phyloP scores from a whole-genome alignment of 2,888 invertebrate genomes.

The Pyrochroa serraticornis region DNA sequence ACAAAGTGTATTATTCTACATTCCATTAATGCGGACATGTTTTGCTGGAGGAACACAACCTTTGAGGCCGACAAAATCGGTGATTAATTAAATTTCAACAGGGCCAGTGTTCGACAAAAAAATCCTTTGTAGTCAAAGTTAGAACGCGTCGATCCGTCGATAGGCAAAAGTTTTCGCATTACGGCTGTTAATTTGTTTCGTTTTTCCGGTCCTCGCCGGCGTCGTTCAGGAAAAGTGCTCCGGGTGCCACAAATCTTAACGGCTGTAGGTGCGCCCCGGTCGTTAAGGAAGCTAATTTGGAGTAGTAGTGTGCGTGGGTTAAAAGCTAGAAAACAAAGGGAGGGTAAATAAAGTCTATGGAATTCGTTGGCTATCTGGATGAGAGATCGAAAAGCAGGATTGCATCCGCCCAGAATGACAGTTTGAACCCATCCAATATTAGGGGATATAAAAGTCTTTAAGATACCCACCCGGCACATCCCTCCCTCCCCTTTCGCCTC shows the following conservation, averaged over 20 bases:
- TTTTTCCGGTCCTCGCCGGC: slow-evolving; percentile 6
- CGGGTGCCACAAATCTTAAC: slow-evolving; percentile 14
- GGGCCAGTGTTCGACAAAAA: slow-evolving; percentile 9
- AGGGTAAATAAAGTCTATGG: slow-evolving; percentile 35
- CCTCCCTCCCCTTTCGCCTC: slow-evolving; percentile 30
- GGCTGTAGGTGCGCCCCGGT: slow-evolving; percentile 7
- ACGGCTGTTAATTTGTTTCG: neutral
- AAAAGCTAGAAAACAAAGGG: slow-evolving; percentile 15
- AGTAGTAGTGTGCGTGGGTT: slow-evolving; percentile 15
- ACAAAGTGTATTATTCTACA: slow-evolving; percentile 52
- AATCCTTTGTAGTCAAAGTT: neutral
- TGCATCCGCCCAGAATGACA: slow-evolving; percentile 47
- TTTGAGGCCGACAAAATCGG: slow-evolving; percentile 12
- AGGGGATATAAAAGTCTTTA: slow-evolving; percentile 52
- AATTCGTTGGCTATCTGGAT: slow-evolving; percentile 42
- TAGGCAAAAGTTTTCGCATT: neutral
- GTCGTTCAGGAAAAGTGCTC: neutral
- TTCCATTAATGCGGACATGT: slow-evolving; percentile 47
- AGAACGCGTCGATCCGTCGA: neutral
- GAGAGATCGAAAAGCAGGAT: slow-evolving; percentile 45
- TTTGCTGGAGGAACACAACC: slow-evolving; percentile 19
- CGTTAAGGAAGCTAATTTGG: slow-evolving; percentile 23
- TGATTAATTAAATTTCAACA: slow-evolving; percentile 25
- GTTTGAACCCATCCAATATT: slow-evolving; percentile 51
- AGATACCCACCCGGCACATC: slow-evolving; percentile 41